Conservation (phyloP, 1,140 invertebrate species). For the Oreohelix idahoensis region DNA sequence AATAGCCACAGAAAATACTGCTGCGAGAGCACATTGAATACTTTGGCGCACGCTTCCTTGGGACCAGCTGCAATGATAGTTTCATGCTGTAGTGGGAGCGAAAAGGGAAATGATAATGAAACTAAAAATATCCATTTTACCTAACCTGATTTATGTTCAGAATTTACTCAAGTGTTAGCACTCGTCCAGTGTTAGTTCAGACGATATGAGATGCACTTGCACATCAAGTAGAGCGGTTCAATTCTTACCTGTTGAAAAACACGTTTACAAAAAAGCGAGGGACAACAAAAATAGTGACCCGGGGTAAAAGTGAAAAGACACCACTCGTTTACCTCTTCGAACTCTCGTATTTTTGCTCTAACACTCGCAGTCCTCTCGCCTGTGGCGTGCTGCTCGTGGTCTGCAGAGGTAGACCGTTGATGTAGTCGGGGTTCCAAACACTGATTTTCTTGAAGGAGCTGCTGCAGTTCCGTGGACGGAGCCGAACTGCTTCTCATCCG, state of each 20-base stretch:
- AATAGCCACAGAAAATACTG: no score
- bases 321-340: constrained; percentile 51
- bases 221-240: background rate
- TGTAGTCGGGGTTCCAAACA: background rate
- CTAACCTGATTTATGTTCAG: no score
- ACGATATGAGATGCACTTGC: background rate
- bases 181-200: no score
- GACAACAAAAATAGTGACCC: background rate
- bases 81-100: no score
- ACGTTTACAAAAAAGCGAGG: background rate
- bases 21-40: no score
- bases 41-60: no score
- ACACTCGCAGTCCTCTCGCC: constrained; percentile 33
- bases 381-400: background rate
- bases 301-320: background rate
- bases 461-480: background rate
- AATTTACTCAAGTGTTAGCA: no score
- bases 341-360: constrained; percentile 51
- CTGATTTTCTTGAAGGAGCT: background rate
- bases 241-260: background rate
- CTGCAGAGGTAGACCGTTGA: background rate
- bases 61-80: no score
- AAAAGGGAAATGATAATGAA: no score
- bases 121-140: no score
- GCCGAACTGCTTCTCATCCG: background rate